Evolutionary conservation across 2,113 vertebrate species (phyloP).

Genomic region (Oreamnos americanus): DNA sequence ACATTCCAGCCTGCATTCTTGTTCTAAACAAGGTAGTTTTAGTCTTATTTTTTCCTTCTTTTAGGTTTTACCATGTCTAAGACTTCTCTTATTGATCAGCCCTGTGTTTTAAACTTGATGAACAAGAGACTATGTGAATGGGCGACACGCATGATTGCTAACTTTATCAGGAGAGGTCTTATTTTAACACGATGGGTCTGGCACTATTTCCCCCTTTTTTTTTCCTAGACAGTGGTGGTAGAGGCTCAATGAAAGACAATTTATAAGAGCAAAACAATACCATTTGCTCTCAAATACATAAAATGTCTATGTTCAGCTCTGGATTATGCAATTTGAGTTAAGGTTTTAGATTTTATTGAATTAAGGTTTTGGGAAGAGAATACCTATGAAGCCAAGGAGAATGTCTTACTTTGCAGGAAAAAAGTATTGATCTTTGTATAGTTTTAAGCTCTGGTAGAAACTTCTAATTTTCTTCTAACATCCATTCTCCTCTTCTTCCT

Average conservation of each 20-base stretch:
- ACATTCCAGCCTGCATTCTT: not conserved
- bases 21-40: not conserved
- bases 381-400: not conserved
- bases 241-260: not conserved
- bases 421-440: not conserved
- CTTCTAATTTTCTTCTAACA: not conserved
- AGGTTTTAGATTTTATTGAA: not conserved
- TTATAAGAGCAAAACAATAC: not conserved
- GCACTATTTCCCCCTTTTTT: accelerated
- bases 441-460: not conserved
- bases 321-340: not conserved
- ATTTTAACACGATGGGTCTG: not conserved
- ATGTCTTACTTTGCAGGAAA: not conserved
- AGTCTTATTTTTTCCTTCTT: not conserved
- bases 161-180: not conserved
- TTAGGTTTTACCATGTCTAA: not conserved
- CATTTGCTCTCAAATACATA: not conserved
- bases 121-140: not conserved
- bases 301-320: not conserved
- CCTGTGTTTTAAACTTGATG: not conserved
- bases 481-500: not conserved
- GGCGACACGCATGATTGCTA: not conserved
- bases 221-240: not conserved
- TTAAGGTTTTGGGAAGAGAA: not conserved
- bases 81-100: not conserved